Percentiles rank a stretch among this genome's conserved stretches.
phyloP scores from a whole-genome alignment of 2,113 vertebrate species.

The Garra rufa region DNA sequence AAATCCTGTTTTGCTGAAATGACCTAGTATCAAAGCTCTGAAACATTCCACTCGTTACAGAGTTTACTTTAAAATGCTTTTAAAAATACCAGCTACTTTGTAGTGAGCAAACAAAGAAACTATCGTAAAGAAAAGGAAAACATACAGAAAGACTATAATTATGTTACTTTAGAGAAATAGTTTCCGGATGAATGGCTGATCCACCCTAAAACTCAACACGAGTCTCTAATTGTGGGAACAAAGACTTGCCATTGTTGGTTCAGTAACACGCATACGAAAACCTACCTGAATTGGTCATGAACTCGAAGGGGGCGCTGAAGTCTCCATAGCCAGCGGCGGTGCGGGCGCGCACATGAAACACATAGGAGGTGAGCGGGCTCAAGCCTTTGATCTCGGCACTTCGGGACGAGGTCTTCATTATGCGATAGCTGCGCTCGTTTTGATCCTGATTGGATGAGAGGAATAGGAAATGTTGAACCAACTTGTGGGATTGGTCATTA shows the following conservation, averaged over 20 bases:
- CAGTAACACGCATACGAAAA: not conserved
- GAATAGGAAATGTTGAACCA: constrained; percentile 2
- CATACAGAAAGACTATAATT: constrained; percentile 44
- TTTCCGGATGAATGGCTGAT: constrained; percentile 26
- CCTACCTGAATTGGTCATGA: constrained; percentile 95
- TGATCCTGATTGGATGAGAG: constrained; percentile 83
- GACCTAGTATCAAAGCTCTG: not conserved
- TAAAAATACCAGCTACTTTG: constrained; percentile 34
- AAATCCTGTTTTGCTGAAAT: not conserved
- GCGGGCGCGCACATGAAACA: constrained; percentile 94
- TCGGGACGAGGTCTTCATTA: constrained; percentile 89
- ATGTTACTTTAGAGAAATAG: constrained; percentile 34
- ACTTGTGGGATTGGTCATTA: not conserved
- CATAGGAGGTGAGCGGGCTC: constrained; percentile 92
- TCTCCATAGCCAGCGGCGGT: constrained; percentile 96
- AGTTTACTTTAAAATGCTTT: constrained; percentile 43
- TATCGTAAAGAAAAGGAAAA: constrained; percentile 31
- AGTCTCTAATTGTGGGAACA: constrained; percentile 29
- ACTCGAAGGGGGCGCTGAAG: constrained; percentile 92
- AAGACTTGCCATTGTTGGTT: constrained; percentile 10
- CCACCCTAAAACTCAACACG: constrained; percentile 39
- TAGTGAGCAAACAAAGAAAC: constrained; percentile 41
- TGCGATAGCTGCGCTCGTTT: constrained; percentile 94
- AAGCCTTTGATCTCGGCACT: constrained; percentile 91
- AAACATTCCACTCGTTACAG: constrained; percentile 26